Conservation (phyloP, 2,797 vertebrate genomes). For the Bryconaethiops microstoma region DNA sequence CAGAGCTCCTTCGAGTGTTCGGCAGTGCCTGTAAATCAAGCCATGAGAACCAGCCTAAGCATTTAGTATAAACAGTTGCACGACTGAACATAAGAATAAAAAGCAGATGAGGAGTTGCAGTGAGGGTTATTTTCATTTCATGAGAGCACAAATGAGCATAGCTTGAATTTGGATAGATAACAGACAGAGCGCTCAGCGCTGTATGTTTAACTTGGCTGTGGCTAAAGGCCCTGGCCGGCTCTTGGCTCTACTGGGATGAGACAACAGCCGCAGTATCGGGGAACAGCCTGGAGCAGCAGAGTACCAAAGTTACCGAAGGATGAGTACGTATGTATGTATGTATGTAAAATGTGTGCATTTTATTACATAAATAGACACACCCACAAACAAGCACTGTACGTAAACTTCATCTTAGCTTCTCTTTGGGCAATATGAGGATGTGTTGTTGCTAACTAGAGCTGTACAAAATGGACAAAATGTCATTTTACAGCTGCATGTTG, state of each 20-base stretch:
- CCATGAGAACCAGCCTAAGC: not conserved
- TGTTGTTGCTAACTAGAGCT: too few relatives aligned
- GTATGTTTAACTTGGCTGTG: constrained; percentile 12
- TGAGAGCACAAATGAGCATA: constrained; percentile 4
- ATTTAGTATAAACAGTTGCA: not conserved
- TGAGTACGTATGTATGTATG: too few relatives aligned
- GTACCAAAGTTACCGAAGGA: not conserved
- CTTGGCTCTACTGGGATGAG: constrained; percentile 59
- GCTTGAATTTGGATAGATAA: constrained; percentile 9
- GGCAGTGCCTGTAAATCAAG: not conserved
- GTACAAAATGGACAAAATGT: too few relatives aligned
- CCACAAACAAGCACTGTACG: too few relatives aligned
- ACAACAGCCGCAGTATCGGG: constrained; percentile 71
- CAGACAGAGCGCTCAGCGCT: not conserved
- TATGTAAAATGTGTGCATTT: too few relatives aligned
- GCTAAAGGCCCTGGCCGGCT: constrained; percentile 47
- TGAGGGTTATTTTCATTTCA: not conserved
- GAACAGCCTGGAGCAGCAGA: constrained; percentile 33
- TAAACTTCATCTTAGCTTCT: too few relatives aligned
- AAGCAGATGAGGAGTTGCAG: not conserved
- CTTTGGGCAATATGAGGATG: too few relatives aligned
- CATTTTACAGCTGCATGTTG: too few relatives aligned
- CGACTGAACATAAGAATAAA: not conserved
- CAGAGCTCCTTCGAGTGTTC: not conserved
- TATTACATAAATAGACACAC: too few relatives aligned